Evolutionary conservation across 1,140 invertebrate species (phyloP), one percentile per base, ranked within the genome.

Genomic region (Drosophila rufa): DNA sequence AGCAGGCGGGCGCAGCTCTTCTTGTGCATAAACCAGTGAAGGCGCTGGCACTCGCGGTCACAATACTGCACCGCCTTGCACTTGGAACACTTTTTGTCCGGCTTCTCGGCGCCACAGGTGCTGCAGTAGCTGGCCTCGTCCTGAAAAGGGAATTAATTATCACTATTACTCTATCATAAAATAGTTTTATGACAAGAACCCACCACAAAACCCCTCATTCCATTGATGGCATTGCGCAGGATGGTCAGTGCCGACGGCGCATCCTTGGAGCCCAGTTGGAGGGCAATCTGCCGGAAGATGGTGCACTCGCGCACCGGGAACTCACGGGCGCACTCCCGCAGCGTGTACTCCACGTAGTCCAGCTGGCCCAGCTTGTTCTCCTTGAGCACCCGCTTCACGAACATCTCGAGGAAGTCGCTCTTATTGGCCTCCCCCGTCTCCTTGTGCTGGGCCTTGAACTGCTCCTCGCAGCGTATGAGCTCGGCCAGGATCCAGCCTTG

Each of bases 1-100:
- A 94, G 92, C 33, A 95, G 93, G 78, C 95, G 94, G 9, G 95
- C 94, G 79, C 96, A 97, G 30, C 94, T 95, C 92, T 98, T 98
- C 93, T 99, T 99, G 93, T 99, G 99, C 76, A 97, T 96, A 80
- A 97, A 96, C 99, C 99, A 99, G 93, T 99, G 98, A 8, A 99
- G 93, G 80, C 97, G 95, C 93, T 99, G 99, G 93, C 99, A 99
- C 81, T 96, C 95, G 75, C 97, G 94, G 92, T 98, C 96, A 93
- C 99, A 99, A 92, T 99, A 99, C 80, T 97, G 95, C 14, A 98
- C 97, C 61, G 95, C 95, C 95, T 98, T 98, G 93, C 98, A 99
- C 91, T 97, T 97, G n/a, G 97, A 96, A 93, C 99, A 99, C 93
- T 98, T 98, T 91, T 98, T 99, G 9, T 95, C 94, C 8, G 97